Evolutionary conservation across 1,140 invertebrate species (phyloP), one percentile per base, ranked within the genome.

Genomic region (Lepidurus arcticus): DNA sequence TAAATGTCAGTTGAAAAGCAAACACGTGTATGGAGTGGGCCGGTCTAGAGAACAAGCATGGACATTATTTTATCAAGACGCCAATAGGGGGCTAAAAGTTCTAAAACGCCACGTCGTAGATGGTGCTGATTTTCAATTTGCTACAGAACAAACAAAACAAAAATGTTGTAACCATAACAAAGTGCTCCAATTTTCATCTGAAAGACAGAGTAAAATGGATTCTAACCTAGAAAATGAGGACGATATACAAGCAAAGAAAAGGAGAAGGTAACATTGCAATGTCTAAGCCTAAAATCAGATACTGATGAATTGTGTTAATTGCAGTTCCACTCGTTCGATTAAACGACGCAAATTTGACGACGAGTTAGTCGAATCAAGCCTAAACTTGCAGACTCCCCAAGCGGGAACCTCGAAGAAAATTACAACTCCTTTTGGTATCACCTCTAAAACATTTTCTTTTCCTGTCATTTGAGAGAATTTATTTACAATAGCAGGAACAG

Each of bases 281-380:
- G 16, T 1, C 13, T n/a, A n/a, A n/a, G 21, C 53, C 6, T 11
- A 47, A 65, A 7, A 7, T n/a, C 53, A 1, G 45, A 10, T n/a
- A 16, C 13, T 65, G 53, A 65, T n/a, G n/a, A n/a, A 10, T 80
- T 80, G 34, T 81, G 43, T 78, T 43, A 45, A 76, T 84, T 85
- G 82, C 82, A 95, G 94, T 83, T 96, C 94, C 7, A 95, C 93
- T 44, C 88, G 96, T 74, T 96, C 95, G 11, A 98, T 98, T 82
- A 98, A 98, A 85, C 88, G 96, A 8, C 92, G 93, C 82, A 95
- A 96, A 81, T 98, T 98, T 87, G 96, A 98, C 84, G 96, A 98
- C 88, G 96, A 98, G 86, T 85, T 98, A 53, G 96, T 98, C 0
- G 92, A 95, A 85, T 94, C 93, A 81, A 93, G 92, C 83, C 85